Conservation (phyloP, 2,113 vertebrate species). For the Catagonus wagneri region DNA sequence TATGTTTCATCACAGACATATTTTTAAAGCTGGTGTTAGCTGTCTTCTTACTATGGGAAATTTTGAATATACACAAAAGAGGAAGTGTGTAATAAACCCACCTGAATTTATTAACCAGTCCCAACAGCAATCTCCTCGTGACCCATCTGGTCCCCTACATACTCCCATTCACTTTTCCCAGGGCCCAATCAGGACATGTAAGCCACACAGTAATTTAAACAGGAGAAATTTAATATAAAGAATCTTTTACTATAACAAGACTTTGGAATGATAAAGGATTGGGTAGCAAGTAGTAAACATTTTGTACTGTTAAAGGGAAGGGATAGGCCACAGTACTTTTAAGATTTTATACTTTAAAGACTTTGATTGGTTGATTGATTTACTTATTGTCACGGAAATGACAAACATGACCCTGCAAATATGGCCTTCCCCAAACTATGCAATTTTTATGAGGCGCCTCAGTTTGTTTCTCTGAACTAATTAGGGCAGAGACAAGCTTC, state of each 20-base stretch:
- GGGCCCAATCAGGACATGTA: not conserved
- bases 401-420: not conserved
- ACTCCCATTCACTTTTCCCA: not conserved
- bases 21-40: slow-evolving; percentile 16
- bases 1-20: not conserved
- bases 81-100: not conserved
- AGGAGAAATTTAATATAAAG: not conserved
- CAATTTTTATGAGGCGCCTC: not conserved
- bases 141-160: not conserved
- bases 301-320: not conserved
- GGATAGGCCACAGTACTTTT: not conserved
- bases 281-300: not conserved
- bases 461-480: not conserved
- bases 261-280: not conserved
- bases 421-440: not conserved
- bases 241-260: not conserved
- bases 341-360: not conserved
- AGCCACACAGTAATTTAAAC: not conserved
- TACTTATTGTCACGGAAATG: not conserved
- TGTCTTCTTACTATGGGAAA: not conserved
- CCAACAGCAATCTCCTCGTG: not conserved
- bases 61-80: not conserved
- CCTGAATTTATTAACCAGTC: not conserved
- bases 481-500: not conserved
- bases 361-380: not conserved